Base-by-base conservation (phyloP, 2,797 vertebrate species). In the Erithacus rubecula region DNA sequence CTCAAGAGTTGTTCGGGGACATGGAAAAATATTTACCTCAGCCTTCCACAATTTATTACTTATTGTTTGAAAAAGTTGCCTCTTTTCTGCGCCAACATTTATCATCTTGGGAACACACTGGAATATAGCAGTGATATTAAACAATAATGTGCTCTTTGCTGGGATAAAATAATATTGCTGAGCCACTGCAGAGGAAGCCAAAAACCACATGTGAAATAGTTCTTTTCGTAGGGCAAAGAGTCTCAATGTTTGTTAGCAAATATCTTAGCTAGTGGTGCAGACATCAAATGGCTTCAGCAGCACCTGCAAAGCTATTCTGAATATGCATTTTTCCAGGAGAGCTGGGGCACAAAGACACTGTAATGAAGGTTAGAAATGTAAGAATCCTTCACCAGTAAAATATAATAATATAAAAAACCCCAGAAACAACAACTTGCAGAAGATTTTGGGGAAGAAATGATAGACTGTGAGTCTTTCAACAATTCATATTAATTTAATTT, bases 21-120 rank as follows among this genome's bases (percentile, higher is more conserved):
- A 94, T 96, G 95, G 95, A 95, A 96, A 97, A 96, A 96, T 96
- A 96, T 96, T 96, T 97, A 97, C 95, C 96, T 96, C 96, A 97
- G 94, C 90, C 87, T 94, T 95, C 79, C 92, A 93, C 95, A 94
- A 96, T 97, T 96, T 96, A 97, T 96, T 96, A 96, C 93, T 96
- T 97, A 96, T 95, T 97, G 95, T 97, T 96, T 96, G 93, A 96
- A 95, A 96, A 96, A 94, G 95, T 90, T 96, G 72, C 88, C 76
- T 97, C 93, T 84, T 94, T 95, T 95, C 91, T 87, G 60, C 47
- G 95, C 96, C 96, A 97, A 32, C 84, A 87, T 94, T 83, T 96
- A 94, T 97, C 95, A 95, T 96, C 95, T 91, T 96, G 97, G 95
- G 97, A 97, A 87, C 89, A 68, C 47, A 92, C 79, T 94, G 89